Percentiles rank a stretch among this genome's conserved stretches.
These are phyloP conservation scores for Anguilla rostrata DNA, from an alignment of 2,113 vertebrate species.

Conservation along the genomic window DNA sequence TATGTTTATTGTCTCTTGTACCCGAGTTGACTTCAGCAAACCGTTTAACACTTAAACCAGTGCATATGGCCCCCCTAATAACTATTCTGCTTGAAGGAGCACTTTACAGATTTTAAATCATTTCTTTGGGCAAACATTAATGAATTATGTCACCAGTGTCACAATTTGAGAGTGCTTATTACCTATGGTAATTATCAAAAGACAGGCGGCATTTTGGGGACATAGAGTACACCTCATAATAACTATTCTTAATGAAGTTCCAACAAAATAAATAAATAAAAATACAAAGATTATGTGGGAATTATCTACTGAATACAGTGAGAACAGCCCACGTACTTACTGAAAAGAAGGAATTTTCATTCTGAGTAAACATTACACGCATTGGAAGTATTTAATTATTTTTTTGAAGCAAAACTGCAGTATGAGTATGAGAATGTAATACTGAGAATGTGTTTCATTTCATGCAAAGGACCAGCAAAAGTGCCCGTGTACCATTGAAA, in stretches of 20 bases:
- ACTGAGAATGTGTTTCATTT: too few relatives aligned
- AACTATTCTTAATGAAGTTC: slow-evolving; percentile 49
- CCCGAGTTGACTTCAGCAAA: slow-evolving; percentile 95
- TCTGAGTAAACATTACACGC: background rate
- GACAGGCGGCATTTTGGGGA: slow-evolving; percentile 48
- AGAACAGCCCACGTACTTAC: background rate
- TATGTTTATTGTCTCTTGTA: slow-evolving; percentile 96
- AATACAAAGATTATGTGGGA: slow-evolving; percentile 21
- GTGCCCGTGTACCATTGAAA: too few relatives aligned
- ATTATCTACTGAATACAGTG: slow-evolving; percentile 21
- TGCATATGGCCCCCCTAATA: slow-evolving; percentile 94
- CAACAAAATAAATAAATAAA: slow-evolving; percentile 2
- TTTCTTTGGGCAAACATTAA: slow-evolving; percentile 74
- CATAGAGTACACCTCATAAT: slow-evolving; percentile 34
- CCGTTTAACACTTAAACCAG: slow-evolving; percentile 93
- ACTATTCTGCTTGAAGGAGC: slow-evolving; percentile 97
- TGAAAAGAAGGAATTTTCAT: background rate
- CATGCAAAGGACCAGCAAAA: too few relatives aligned
- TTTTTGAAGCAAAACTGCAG: background rate
- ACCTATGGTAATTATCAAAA: slow-evolving; percentile 60
- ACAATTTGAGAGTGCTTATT: slow-evolving; percentile 58
- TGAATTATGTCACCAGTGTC: slow-evolving; percentile 72
- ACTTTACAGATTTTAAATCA: slow-evolving; percentile 74
- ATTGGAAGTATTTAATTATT: too few relatives aligned
- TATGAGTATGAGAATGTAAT: background rate